Percentiles rank a stretch among this genome's conserved stretches.
Evolutionary conservation across 2,888 invertebrate genomes (phyloP).

Genomic region (Choristoneura rosaceana): DNA sequence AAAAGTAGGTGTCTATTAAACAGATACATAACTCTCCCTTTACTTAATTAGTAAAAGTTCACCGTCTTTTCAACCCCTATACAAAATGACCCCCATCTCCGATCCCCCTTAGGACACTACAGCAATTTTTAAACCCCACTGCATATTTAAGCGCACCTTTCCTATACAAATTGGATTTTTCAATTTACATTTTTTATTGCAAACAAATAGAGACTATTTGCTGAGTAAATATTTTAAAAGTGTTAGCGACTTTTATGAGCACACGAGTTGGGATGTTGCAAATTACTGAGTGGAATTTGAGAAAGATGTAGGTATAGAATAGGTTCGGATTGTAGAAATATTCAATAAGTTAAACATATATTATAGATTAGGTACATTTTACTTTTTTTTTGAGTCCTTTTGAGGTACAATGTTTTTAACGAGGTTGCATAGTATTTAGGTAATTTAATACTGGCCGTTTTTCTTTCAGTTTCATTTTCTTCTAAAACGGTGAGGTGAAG

Average conservation of each 20-base stretch:
- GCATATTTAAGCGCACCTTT: constrained; percentile 51
- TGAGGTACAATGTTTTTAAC: no score
- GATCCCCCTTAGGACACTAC: constrained; percentile 44
- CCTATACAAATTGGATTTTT: constrained; percentile 48
- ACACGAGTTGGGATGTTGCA: no score
- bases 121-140: constrained; percentile 50
- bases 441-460: no score
- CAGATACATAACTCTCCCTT: constrained; percentile 38
- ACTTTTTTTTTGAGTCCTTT: no score
- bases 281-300: no score
- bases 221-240: constrained; percentile 19
- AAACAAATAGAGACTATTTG: constrained; percentile 41
- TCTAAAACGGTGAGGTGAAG: no score
- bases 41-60: constrained; percentile 41
- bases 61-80: constrained; percentile 26
- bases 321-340: no score
- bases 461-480: no score
- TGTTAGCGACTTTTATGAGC: constrained; percentile 18
- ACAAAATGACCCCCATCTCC: constrained; percentile 29
- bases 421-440: no score
- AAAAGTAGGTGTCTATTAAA: constrained; percentile 42
- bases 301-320: no score
- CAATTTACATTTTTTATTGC: constrained; percentile 52
- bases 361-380: no score
- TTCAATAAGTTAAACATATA: no score